These are phyloP conservation scores for Oncorhynchus tshawytscha DNA, from an alignment of 2,113 vertebrate genomes.

Conservation along the genomic window DNA sequence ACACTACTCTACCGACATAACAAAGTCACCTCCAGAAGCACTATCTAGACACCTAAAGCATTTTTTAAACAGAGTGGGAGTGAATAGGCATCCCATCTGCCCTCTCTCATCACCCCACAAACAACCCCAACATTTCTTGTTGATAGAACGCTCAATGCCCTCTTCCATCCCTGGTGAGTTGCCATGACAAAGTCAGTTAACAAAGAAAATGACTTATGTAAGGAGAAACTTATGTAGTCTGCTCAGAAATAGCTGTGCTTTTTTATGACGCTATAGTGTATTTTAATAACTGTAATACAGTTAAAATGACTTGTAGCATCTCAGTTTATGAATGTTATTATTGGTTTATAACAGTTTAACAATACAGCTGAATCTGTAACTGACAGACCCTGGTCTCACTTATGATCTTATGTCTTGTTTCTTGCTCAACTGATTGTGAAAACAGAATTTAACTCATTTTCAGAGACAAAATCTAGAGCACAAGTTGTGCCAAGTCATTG, in stretches of 20 bases:
- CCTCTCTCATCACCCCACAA: constrained; percentile 54
- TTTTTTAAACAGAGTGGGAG: constrained; percentile 9
- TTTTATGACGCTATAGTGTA: background rate
- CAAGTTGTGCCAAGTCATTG: no score
- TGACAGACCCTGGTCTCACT: background rate
- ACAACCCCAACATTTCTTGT: constrained; percentile 5
- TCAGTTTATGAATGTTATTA: background rate
- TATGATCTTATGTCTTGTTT: constrained; percentile 1
- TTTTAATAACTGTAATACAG: background rate
- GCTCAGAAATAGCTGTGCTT: background rate
- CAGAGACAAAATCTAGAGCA: background rate
- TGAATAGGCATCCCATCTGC: constrained; percentile 55
- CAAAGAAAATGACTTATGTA: background rate
- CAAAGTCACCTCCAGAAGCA: background rate
- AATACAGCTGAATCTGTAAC: background rate
- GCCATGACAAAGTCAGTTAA: background rate
- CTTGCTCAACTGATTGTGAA: background rate
- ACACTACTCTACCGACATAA: background rate
- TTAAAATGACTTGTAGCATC: background rate
- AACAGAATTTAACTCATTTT: background rate
- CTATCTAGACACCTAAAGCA: constrained; percentile 26
- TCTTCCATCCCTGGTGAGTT: background rate
- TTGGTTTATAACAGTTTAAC: background rate
- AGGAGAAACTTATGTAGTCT: background rate
- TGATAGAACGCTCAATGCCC: background rate